Base-by-base conservation (phyloP, 1,140 invertebrate species). In the Dendrolimus kikuchii region DNA sequence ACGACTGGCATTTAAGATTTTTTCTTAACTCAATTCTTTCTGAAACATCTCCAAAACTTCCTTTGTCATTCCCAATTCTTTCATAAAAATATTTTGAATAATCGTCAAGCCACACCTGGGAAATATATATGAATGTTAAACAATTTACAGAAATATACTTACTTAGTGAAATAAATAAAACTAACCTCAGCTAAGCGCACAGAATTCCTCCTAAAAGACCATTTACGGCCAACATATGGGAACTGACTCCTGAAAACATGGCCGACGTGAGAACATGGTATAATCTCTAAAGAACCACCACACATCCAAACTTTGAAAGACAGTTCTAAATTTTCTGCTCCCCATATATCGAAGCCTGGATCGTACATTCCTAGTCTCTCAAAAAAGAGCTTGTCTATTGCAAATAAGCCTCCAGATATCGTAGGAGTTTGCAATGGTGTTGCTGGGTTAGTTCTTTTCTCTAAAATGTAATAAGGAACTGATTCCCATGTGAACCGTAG, bases 241-340 rank as follows among this genome's bases (percentile, higher is more conserved):
- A 94, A 95, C 36, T 93, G 94, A 85, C 94, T 97, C 68, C 96
- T 90, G 80, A 99, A 99, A 3, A 99, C 89, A 82, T 99, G 98
- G 0, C 96, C 98, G 0, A 99, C 97, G 73, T 96, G 95, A 10
- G 96, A 98, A 82, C 98, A 99, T 0, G 97, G 96, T 0, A 93
- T 91, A 38, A 99, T 98, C 86, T 98, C 95, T 3, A 99, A 90
- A 39, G 89, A 90, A 0, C 97, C 98, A 4, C 98, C 98, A 77
- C 97, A 99, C 89, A 97, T 96, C 98, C 98, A 99, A 5, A 96
- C 91, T 81, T 96, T 88, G 60, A 91, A 92, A 0, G 96, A 98
- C 80, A 99, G 89, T 87, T 99, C 98, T 40, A 99, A 89, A 88
- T 99, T 99, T 78, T 97, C 96, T 4, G 95, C 95, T 7, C 96